A percentile compares a stretch with the other conserved stretches of the same genome.
These are phyloP conservation scores for Atlantisia rogersi DNA, from an alignment of 2,113 vertebrate species.

Conservation along the genomic window DNA sequence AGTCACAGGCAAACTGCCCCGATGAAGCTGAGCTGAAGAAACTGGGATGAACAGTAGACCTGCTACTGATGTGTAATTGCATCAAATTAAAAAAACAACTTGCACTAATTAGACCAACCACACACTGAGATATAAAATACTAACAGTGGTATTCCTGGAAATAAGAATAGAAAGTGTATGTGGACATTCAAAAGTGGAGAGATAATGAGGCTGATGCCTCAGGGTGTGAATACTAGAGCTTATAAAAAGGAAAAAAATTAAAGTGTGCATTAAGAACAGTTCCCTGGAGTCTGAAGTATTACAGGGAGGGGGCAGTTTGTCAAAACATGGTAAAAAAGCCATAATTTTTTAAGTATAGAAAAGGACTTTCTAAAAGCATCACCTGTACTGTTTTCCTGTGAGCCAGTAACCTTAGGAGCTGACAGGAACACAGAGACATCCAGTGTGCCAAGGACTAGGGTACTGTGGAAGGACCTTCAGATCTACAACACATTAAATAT, in stretches of 20 bases:
- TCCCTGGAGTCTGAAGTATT: not conserved
- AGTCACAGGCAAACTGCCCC: not conserved
- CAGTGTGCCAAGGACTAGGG: accelerated
- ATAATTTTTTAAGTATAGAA: not conserved
- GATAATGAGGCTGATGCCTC: not conserved
- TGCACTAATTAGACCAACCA: not conserved
- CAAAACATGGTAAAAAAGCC: not conserved
- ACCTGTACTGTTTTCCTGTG: accelerated
- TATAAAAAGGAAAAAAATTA: not conserved
- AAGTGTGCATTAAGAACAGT: not conserved
- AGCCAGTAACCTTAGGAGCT: not conserved
- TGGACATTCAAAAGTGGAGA: not conserved
- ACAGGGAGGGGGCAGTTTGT: not conserved
- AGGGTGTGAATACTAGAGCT: not conserved
- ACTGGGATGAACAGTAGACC: not conserved
- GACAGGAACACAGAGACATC: not conserved
- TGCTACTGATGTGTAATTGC: not conserved
- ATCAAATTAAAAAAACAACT: not conserved
- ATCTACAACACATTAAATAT: accelerated
- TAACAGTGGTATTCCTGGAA: not conserved
- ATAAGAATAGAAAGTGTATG: not conserved
- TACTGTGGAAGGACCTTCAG: not conserved
- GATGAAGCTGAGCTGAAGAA: not conserved
- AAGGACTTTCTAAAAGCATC: not conserved
- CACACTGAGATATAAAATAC: not conserved